phyloP scores from a whole-genome alignment of 2,113 vertebrate genomes.

The Burhinus bistriatus region DNA sequence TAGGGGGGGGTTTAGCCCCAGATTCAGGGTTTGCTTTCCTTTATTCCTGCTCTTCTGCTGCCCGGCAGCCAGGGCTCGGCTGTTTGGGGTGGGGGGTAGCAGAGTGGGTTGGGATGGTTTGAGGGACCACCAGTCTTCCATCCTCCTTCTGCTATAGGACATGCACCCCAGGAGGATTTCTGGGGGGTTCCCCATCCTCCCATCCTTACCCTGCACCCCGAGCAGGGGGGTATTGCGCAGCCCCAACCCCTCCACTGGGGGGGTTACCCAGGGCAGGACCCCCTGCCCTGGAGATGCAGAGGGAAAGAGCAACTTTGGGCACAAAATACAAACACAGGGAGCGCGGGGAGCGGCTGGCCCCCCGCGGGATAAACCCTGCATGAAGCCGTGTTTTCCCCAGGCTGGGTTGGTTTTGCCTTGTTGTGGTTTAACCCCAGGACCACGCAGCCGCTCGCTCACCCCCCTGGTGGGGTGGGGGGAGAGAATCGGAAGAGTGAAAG shows the following conservation, averaged over 20 bases:
- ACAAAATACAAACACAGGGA: too few species aligned
- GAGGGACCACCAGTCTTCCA: neutral
- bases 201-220: neutral
- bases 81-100: too few species aligned
- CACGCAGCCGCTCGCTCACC: too few species aligned
- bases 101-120: neutral
- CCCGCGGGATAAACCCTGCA: rapidly evolving
- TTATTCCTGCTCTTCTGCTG: too few species aligned
- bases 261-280: too few species aligned
- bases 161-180: neutral
- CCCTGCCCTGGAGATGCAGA: neutral
- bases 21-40: neutral
- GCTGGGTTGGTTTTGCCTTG: neutral
- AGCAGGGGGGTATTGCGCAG: too few species aligned
- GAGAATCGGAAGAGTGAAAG: too few species aligned
- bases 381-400: neutral
- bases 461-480: too few species aligned
- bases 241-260: neutral
- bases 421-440: too few species aligned
- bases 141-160: neutral
- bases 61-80: neutral
- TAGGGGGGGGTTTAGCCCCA: neutral
- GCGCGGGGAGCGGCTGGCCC: too few species aligned
- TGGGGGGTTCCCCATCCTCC: neutral
- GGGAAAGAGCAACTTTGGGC: neutral